Evolutionary conservation across 2,888 invertebrate species (phyloP).

Genomic region (Anarsia innoxiella): DNA sequence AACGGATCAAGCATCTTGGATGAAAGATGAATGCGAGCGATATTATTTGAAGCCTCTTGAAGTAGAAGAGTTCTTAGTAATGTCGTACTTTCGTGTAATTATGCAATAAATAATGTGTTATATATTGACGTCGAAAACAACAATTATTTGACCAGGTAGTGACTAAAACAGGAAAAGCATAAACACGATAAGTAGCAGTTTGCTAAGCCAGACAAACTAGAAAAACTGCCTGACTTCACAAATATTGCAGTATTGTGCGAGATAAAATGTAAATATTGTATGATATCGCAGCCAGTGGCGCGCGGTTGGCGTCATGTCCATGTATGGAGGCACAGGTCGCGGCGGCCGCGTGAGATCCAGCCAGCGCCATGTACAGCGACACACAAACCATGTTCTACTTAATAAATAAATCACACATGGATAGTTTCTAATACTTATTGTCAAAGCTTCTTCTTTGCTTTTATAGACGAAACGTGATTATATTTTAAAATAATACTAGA

Average conservation of each 20-base stretch:
- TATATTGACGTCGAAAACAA: too few relatives aligned
- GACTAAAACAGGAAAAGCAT: too few relatives aligned
- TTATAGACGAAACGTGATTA: too few relatives aligned
- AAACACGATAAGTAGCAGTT: background rate
- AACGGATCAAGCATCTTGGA: too few relatives aligned
- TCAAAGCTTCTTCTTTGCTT: background rate
- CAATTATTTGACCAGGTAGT: too few relatives aligned
- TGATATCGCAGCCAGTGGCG: slow-evolving; percentile 38
- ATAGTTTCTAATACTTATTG: background rate
- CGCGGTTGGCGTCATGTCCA: slow-evolving; percentile 47
- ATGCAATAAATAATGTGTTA: too few relatives aligned
- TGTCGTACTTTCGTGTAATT: too few relatives aligned
- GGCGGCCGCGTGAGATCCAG: slow-evolving; percentile 30
- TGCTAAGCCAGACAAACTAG: background rate
- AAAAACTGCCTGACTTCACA: slow-evolving; percentile 19
- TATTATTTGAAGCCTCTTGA: too few relatives aligned
- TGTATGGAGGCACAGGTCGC: slow-evolving; percentile 51
- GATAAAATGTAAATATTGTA: slow-evolving; percentile 51
- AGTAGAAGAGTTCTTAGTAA: too few relatives aligned
- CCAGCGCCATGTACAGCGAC: slow-evolving; percentile 41
- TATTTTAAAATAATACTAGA: too few relatives aligned
- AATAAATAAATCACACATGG: too few relatives aligned
- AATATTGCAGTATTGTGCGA: slow-evolving; percentile 37
- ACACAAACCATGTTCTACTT: slow-evolving; percentile 11
- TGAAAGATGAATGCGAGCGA: too few relatives aligned